phyloP scores from a whole-genome alignment of 2,888 invertebrate genomes.

The Lycia hirtaria region DNA sequence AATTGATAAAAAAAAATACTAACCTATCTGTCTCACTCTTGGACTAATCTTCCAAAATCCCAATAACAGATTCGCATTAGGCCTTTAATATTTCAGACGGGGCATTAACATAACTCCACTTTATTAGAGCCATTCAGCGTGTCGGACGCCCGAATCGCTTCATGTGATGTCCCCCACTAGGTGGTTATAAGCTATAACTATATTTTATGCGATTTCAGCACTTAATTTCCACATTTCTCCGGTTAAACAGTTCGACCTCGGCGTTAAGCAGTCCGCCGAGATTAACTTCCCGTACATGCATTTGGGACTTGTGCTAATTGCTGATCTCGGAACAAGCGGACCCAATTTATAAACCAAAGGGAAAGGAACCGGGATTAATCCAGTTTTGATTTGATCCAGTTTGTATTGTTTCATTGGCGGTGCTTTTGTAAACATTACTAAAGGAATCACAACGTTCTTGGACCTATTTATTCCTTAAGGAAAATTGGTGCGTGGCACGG shows the following conservation, averaged over 20 bases:
- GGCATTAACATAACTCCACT: slow-evolving; percentile 14
- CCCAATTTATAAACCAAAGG: slow-evolving; percentile 24
- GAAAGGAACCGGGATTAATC: slow-evolving; percentile 10
- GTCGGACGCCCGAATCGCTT: slow-evolving; percentile 10
- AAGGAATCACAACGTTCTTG: neutral
- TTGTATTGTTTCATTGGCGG: slow-evolving; percentile 9
- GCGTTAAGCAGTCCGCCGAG: slow-evolving; percentile 11
- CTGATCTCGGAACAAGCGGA: slow-evolving; percentile 17
- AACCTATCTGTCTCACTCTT: too few relatives aligned
- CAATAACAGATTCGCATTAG: neutral
- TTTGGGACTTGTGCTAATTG: slow-evolving; percentile 25
- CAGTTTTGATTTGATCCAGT: slow-evolving; percentile 22
- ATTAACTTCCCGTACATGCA: slow-evolving; percentile 22
- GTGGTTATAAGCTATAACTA: slow-evolving; percentile 7
- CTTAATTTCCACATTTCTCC: slow-evolving; percentile 6
- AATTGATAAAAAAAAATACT: too few relatives aligned
- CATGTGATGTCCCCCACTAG: slow-evolving; percentile 4
- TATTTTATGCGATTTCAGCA: slow-evolving; percentile 18
- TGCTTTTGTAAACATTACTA: slow-evolving; percentile 1
- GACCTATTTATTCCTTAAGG: neutral
- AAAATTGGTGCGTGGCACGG: neutral
- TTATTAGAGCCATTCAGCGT: slow-evolving; percentile 8
- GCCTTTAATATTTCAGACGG: slow-evolving; percentile 5
- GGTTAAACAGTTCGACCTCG: slow-evolving; percentile 9
- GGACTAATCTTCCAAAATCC: neutral